These are phyloP conservation scores for Phylloscopus collybita DNA, from an alignment of 2,797 vertebrate genomes.

Conservation along the genomic window DNA sequence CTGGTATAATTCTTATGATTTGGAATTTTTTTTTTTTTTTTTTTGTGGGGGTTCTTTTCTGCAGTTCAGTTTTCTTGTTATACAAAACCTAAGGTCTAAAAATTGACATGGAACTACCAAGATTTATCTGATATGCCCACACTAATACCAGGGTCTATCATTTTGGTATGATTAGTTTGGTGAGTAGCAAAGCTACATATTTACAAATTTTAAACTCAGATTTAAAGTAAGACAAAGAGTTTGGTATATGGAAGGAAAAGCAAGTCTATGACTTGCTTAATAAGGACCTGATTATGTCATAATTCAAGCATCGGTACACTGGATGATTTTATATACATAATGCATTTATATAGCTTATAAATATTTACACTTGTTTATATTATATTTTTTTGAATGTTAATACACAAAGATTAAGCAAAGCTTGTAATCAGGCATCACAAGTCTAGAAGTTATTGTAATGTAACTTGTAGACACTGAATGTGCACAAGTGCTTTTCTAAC, in stretches of 20 bases:
- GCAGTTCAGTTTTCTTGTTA: neutral
- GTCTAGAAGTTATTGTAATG: neutral
- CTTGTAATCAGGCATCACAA: neutral
- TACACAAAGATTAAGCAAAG: neutral
- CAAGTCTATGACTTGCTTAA: neutral
- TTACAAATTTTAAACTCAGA: neutral
- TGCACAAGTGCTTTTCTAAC: neutral
- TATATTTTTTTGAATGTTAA: neutral
- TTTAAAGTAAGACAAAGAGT: neutral
- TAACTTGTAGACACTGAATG: neutral
- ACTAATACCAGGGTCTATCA: neutral
- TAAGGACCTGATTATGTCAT: neutral
- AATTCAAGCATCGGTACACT: neutral
- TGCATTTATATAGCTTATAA: neutral
- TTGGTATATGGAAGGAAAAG: neutral
- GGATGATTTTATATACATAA: neutral
- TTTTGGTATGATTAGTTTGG: neutral
- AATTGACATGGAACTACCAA: neutral
- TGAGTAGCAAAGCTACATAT: neutral
- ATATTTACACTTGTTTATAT: neutral
- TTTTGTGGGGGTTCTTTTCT: neutral
- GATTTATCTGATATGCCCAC: neutral
- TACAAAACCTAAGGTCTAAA: neutral
- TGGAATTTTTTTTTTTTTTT: neutral
- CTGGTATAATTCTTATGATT: neutral